Conservation (phyloP, 2,888 invertebrate species). For the Lepas anatifera region DNA sequence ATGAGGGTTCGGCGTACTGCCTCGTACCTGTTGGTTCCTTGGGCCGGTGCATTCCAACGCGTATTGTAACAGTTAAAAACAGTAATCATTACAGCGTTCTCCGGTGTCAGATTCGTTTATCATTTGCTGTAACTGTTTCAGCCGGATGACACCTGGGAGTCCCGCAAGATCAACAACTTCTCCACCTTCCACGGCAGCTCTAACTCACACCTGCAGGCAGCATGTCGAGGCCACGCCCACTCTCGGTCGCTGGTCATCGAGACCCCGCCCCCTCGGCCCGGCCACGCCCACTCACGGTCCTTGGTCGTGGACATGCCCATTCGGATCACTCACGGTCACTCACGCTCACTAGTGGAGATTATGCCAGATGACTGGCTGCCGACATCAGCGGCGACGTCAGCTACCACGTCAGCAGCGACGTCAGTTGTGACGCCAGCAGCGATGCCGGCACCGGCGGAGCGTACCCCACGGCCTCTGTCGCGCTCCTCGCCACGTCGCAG, state of each 20-base stretch:
- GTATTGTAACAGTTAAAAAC: too few species aligned
- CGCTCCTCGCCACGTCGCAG: not conserved
- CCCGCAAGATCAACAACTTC: not conserved
- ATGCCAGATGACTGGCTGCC: too few species aligned
- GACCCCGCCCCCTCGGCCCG: not conserved
- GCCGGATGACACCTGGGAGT: constrained; percentile 10
- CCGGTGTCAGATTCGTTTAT: too few species aligned
- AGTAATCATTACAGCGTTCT: too few species aligned
- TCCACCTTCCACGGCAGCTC: constrained; percentile 8
- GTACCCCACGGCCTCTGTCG: not conserved
- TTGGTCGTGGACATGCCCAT: not conserved
- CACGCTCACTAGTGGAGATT: constrained; percentile 5
- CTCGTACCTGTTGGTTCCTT: too few species aligned
- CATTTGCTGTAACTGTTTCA: too few species aligned
- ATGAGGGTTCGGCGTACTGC: too few species aligned
- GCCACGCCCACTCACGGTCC: not conserved
- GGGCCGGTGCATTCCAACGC: too few species aligned
- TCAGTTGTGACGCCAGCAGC: too few species aligned
- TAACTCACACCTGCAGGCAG: not conserved
- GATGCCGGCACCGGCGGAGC: not conserved
- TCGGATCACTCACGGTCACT: not conserved
- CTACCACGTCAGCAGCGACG: too few species aligned
- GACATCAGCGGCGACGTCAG: not conserved
- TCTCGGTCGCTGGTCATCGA: constrained; percentile 22
- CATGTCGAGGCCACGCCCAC: constrained; percentile 17